A percentile compares a stretch with the other conserved stretches of the same genome.
Conservation (phyloP, 2,888 invertebrate genomes). For the Euphydryas editha region DNA sequence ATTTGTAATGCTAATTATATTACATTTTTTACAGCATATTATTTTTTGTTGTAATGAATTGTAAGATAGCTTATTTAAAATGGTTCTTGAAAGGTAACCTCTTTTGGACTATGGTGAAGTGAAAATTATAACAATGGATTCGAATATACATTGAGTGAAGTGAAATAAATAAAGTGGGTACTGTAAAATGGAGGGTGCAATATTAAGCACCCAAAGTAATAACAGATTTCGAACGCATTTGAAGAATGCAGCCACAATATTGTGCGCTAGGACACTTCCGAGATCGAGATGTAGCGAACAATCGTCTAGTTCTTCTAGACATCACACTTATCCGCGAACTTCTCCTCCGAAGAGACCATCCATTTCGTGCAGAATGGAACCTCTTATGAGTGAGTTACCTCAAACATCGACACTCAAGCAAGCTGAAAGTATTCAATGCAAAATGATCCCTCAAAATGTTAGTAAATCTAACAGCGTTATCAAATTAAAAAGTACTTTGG, state of each 20-base stretch:
- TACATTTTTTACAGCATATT: not conserved
- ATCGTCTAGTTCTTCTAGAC: constrained; percentile 60
- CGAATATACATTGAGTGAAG: constrained; percentile 64
- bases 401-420: constrained; percentile 53
- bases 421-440: constrained; percentile 54
- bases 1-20: not conserved
- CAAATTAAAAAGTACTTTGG: constrained; percentile 69
- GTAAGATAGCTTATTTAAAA: not conserved
- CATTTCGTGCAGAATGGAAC: constrained; percentile 70
- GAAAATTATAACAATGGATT: constrained; percentile 59
- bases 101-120: constrained; percentile 40
- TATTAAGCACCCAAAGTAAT: constrained; percentile 76
- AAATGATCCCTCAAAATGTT: constrained; percentile 50
- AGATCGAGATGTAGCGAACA: constrained; percentile 73
- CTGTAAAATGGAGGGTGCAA: constrained; percentile 79
- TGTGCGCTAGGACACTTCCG: constrained; percentile 76
- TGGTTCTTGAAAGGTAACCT: constrained; percentile 17
- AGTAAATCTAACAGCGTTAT: constrained; percentile 58
- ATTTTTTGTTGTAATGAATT: not conserved
- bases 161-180: constrained; percentile 41
- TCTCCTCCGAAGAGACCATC: constrained; percentile 69
- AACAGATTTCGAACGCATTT: constrained; percentile 74
- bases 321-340: constrained; percentile 75
- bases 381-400: constrained; percentile 58
- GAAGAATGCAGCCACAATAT: constrained; percentile 77